phyloP scores from a whole-genome alignment of 1,140 invertebrate genomes.

The Bathynomus jamesi region DNA sequence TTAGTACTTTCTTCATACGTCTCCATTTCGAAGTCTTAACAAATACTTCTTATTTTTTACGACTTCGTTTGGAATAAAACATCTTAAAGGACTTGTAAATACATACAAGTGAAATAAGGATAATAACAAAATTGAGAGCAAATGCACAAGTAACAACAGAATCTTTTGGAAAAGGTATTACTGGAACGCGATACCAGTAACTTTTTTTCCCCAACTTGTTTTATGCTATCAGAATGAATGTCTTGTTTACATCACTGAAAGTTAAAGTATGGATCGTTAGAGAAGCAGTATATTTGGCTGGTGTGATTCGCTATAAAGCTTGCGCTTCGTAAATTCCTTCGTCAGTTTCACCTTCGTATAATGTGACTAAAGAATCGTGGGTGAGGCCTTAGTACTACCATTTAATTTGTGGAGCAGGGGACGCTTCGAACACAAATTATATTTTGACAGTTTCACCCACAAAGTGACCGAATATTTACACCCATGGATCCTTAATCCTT shows the following conservation, averaged over 20 bases:
- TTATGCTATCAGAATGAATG: background rate
- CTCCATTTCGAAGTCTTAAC: background rate
- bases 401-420: background rate
- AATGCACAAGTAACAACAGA: too few species aligned
- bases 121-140: background rate
- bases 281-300: background rate
- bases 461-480: constrained; percentile 4
- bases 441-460: background rate
- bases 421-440: background rate
- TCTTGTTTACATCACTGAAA: background rate
- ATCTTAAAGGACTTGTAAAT: background rate
- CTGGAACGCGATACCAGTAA: too few species aligned
- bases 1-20: background rate
- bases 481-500: background rate
- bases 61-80: background rate
- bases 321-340: background rate
- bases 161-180: too few species aligned
- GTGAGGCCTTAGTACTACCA: constrained; percentile 4
- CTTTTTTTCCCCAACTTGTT: too few species aligned
- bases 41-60: background rate
- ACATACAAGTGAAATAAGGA: background rate
- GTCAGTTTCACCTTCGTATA: background rate
- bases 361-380: background rate
- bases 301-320: background rate
- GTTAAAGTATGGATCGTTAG: background rate